These are phyloP conservation scores for Cataglyphis cursor DNA, from an alignment of 2,888 invertebrate species.

Conservation along the genomic window DNA sequence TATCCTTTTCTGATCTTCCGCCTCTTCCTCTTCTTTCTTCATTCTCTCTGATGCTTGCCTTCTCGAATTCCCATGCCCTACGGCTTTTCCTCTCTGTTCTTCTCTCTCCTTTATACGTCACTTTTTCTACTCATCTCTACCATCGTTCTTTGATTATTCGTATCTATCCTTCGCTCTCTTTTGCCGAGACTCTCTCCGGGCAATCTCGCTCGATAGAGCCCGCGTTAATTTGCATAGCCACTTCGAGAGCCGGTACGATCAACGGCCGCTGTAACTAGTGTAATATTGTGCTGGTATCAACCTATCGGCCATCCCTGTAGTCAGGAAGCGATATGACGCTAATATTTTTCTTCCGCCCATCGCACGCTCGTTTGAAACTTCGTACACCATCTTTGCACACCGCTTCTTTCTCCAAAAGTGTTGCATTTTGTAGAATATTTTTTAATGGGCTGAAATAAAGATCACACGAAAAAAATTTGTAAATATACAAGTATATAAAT, in stretches of 20 bases:
- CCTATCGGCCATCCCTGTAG: constrained; percentile 57
- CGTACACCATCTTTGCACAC: neutral
- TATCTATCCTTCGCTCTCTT: constrained; percentile 45
- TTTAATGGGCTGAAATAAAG: neutral
- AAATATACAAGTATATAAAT: neutral
- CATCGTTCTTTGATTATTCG: constrained; percentile 21
- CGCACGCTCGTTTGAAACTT: constrained; percentile 42
- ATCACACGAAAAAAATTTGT: constrained; percentile 17
- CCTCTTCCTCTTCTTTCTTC: constrained; percentile 47
- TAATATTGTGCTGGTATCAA: constrained; percentile 71
- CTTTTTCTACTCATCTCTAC: constrained; percentile 7
- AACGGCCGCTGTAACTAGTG: constrained; percentile 63
- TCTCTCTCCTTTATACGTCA: constrained; percentile 22
- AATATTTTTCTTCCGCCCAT: constrained; percentile 53
- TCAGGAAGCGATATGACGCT: constrained; percentile 62
- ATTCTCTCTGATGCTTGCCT: constrained; percentile 25
- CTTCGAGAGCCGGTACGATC: constrained; percentile 74
- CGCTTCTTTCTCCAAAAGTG: neutral
- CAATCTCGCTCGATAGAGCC: constrained; percentile 73
- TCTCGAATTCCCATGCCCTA: constrained; percentile 26
- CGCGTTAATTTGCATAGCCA: constrained; percentile 78
- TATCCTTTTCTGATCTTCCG: constrained; percentile 29
- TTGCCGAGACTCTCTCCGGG: constrained; percentile 47
- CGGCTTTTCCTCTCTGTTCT: constrained; percentile 33
- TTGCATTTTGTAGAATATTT: constrained; percentile 29